Evolutionary conservation across 2,113 vertebrate genomes (phyloP).

Genomic region (Bubo blakistoni): DNA sequence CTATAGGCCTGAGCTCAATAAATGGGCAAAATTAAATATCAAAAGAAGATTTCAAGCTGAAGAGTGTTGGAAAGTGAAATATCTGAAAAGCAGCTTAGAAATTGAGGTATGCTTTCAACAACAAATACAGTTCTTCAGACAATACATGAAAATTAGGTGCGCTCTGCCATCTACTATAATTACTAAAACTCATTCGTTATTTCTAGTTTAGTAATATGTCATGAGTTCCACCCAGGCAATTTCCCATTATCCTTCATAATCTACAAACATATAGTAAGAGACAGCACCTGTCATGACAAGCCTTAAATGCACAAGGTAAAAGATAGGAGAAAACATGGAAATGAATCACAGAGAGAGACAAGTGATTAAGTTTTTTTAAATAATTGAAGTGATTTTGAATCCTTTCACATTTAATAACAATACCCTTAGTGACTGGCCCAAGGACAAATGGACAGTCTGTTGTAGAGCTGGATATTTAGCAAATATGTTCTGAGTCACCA

Average conservation of each 20-base stretch:
- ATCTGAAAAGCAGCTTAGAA: neutral
- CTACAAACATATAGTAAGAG: slow-evolving; percentile 30
- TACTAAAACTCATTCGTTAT: slow-evolving; percentile 12
- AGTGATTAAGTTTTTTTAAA: slow-evolving; percentile 6
- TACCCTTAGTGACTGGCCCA: neutral
- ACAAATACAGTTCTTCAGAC: neutral
- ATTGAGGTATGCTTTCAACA: neutral
- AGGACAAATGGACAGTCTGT: neutral
- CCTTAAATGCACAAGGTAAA: slow-evolving; percentile 17
- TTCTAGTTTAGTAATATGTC: slow-evolving; percentile 31
- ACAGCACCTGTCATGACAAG: slow-evolving; percentile 25
- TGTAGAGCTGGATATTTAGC: neutral
- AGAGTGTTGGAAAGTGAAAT: neutral
- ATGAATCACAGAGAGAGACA: slow-evolving; percentile 26
- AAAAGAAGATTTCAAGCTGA: neutral
- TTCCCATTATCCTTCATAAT: slow-evolving; percentile 18
- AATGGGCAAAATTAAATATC: neutral
- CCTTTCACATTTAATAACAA: neutral
- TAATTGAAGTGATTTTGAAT: neutral
- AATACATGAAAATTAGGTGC: neutral
- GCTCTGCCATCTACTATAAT: neutral
- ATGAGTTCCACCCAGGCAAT: slow-evolving; percentile 11
- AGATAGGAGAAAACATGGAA: slow-evolving; percentile 19
- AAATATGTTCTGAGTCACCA: neutral
- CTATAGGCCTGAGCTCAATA: accelerated